Evolutionary conservation across 2,888 invertebrate species (phyloP).

Genomic region (Rutpela maculata): DNA sequence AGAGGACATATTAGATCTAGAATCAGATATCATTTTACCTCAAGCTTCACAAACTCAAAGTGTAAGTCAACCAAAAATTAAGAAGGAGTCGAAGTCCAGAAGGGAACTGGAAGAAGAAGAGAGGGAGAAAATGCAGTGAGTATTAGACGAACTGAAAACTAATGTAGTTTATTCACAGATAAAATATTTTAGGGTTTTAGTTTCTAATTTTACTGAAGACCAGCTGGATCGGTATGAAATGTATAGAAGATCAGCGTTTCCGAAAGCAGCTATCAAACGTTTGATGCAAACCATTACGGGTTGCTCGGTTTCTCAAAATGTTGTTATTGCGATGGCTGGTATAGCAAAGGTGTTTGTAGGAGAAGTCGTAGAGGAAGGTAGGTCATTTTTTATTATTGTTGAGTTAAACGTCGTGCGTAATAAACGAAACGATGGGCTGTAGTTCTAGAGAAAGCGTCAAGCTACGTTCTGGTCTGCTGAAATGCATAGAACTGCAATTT

Average conservation of each 20-base stretch:
- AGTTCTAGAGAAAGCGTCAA: no score
- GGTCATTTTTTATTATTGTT: background rate
- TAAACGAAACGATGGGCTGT: no score
- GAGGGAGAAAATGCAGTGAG: constrained; percentile 96
- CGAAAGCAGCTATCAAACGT: constrained; percentile 97
- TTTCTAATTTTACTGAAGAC: constrained; percentile 99
- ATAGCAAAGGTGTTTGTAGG: constrained; percentile 99
- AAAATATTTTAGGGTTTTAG: constrained; percentile 84
- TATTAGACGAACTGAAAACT: constrained; percentile 56
- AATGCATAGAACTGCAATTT: no score
- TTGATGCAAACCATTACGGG: constrained; percentile 99
- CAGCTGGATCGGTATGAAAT: constrained; percentile 99
- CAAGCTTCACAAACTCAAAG: constrained; percentile 66
- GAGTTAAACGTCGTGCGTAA: no score
- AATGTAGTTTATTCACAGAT: constrained; percentile 10
- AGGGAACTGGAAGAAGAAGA: constrained; percentile 95
- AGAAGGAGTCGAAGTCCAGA: constrained; percentile 84
- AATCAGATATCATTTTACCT: constrained; percentile 69
- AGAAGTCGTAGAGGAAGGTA: constrained; percentile 99
- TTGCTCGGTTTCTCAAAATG: constrained; percentile 97
- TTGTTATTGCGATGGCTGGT: constrained; percentile 99
- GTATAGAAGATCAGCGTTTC: constrained; percentile 97
- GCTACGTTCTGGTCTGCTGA: no score
- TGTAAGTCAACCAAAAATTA: constrained; percentile 71
- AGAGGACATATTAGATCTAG: constrained; percentile 61